phyloP scores from a whole-genome alignment of 2,888 invertebrate genomes.

The Ectemnius continuus region DNA sequence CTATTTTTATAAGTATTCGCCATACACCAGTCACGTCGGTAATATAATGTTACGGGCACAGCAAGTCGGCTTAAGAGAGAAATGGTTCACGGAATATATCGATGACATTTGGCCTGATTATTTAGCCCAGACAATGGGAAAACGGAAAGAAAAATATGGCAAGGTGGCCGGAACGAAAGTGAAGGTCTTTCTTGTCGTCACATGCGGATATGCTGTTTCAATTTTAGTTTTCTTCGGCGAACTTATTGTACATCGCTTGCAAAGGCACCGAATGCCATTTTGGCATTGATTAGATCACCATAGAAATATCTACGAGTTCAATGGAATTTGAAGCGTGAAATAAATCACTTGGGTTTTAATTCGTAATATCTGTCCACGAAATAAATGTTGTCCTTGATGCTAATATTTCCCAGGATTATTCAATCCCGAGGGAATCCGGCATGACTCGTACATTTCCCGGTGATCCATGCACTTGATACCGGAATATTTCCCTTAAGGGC shows the following conservation, averaged over 20 bases:
- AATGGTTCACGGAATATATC: conserved; percentile 2
- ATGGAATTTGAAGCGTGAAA: too few species aligned
- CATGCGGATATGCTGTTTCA: background rate
- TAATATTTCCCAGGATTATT: too few species aligned
- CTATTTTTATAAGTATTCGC: background rate
- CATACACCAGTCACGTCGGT: background rate
- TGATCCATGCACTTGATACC: too few species aligned
- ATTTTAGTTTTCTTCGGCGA: background rate
- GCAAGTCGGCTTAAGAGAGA: background rate
- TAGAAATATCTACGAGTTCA: too few species aligned
- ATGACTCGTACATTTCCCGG: too few species aligned
- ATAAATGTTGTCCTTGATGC: too few species aligned
- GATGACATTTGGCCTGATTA: background rate
- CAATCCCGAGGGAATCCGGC: too few species aligned
- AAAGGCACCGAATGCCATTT: background rate
- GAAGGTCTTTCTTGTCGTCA: background rate
- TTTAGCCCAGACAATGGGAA: background rate
- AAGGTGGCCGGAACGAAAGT: background rate
- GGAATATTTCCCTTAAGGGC: too few species aligned
- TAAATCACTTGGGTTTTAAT: too few species aligned
- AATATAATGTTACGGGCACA: background rate
- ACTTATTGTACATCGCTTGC: background rate
- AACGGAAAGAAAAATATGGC: background rate
- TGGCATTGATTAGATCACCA: too few species aligned
- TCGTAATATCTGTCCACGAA: too few species aligned